Percentiles rank a stretch among this genome's conserved stretches.
phyloP scores from a whole-genome alignment of 2,113 vertebrate species.

The Platysternon megacephalum region DNA sequence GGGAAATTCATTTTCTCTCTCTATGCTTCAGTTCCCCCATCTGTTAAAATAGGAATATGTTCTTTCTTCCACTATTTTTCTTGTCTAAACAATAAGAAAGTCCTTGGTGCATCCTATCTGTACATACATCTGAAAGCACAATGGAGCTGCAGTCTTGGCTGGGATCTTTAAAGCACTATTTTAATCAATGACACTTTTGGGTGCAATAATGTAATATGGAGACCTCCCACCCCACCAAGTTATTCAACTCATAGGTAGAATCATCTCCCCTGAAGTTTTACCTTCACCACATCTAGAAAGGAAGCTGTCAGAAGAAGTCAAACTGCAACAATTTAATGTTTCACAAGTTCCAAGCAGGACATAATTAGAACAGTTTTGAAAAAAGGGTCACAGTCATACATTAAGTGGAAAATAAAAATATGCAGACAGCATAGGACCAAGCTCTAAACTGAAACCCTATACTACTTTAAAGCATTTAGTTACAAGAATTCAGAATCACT shows the following conservation, averaged over 20 bases:
- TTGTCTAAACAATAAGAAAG: background rate
- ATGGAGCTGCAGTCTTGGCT: background rate
- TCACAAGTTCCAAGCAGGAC: constrained; percentile 50
- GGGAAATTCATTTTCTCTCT: background rate
- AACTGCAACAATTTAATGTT: constrained; percentile 69
- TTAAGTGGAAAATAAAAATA: constrained; percentile 69
- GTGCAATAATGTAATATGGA: background rate
- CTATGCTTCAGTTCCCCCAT: background rate
- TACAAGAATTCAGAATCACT: constrained; percentile 59
- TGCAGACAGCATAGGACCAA: constrained; percentile 47
- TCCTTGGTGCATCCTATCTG: background rate
- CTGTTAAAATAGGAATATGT: background rate
- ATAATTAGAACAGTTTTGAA: constrained; percentile 65
- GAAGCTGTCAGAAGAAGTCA: constrained; percentile 36
- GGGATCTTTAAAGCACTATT: background rate
- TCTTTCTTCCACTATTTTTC: background rate
- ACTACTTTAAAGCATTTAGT: constrained; percentile 24
- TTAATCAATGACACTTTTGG: background rate
- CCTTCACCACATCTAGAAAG: constrained; percentile 1
- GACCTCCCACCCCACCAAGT: background rate
- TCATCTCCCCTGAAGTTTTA: background rate
- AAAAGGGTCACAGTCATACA: constrained; percentile 46
- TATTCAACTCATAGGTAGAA: background rate
- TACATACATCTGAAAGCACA: background rate
- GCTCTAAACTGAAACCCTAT: constrained; percentile 59